phyloP scores from a whole-genome alignment of 2,113 vertebrate genomes.

The Condylura cristata region DNA sequence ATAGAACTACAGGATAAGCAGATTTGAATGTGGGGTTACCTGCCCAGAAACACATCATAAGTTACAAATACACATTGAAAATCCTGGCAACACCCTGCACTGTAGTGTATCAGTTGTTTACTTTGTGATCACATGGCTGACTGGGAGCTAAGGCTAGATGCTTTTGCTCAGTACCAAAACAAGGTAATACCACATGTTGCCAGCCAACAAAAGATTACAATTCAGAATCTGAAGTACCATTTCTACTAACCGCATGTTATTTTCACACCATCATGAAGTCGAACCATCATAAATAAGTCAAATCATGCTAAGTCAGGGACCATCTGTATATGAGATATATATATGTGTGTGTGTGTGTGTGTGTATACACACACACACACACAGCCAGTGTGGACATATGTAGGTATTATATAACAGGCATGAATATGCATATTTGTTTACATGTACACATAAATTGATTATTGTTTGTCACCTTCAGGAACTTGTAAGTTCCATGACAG shows the following conservation, averaged over 20 bases:
- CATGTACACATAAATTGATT: not conserved
- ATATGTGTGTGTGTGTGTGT: too few relatives aligned
- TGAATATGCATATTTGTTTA: not conserved
- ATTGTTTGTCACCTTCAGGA: not conserved
- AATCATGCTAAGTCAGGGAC: not conserved
- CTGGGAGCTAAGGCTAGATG: not conserved
- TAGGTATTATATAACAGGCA: not conserved
- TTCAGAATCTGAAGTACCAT: not conserved
- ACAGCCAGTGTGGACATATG: not conserved
- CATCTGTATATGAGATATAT: not conserved
- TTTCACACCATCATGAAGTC: not conserved
- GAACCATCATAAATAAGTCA: not conserved
- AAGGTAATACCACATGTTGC: not conserved
- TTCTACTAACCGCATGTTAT: not conserved
- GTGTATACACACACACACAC: too few relatives aligned
- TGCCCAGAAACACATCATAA: not conserved
- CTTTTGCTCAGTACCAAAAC: not conserved
- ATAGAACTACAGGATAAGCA: not conserved
- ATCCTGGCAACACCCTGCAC: not conserved
- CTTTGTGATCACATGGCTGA: not conserved
- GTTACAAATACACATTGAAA: not conserved
- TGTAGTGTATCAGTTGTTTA: not conserved
- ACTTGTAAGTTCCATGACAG: not conserved
- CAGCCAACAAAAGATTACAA: not conserved
- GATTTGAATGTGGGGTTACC: not conserved